Evolutionary conservation across 1,140 invertebrate genomes (phyloP), one percentile per base, ranked within the genome.

Genomic region (Leptinotarsa undecemlineata): DNA sequence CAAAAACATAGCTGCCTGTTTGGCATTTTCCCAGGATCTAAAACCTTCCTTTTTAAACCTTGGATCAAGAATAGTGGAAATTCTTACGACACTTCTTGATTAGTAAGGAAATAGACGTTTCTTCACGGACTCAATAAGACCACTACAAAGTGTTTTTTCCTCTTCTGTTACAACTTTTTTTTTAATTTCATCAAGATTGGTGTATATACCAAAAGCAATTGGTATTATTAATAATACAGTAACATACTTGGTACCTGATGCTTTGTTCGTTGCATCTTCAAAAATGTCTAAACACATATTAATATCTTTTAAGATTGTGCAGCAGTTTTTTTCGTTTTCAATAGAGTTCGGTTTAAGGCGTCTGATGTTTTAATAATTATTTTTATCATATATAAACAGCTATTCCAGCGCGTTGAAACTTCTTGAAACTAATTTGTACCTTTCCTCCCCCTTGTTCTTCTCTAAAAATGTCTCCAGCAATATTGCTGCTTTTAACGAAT

Each of bases 91-190:
- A 0, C 67, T 71, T 60, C 75, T 70, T 14, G 4, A 51, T 57
- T 77, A 69, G 57, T 74, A 77, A n/a, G 63, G 51, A 74, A 76
- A 76, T n/a, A 76, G 19, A 21, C 66, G 15, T 26, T 21, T 67
- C 63, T 33, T 33, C 23, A 71, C 67, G 19, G 75, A 76, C 48
- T 73, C 71, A 14, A 73, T 68, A 0, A 73, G 1, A 26, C 15
- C 15, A 20, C 26, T 62, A 23, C 67, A 76, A 73, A 76, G 19
- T 61, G 21, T 6, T 73, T 62, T 20, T 1, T 26, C 71, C 68
- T 76, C 74, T 48, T 71, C 57, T 11, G 69, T 75, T 42, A 11
- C 0, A 17, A 71, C n/a, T 51, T 74, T 48, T 26, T 61, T 5
- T 14, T 51, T 17, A 62, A 15, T 11, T 1, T 57, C 42, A 19